A percentile compares a stretch with the other conserved stretches of the same genome.
phyloP scores from a whole-genome alignment of 2,113 vertebrate species.

The Ascaphus truei region DNA sequence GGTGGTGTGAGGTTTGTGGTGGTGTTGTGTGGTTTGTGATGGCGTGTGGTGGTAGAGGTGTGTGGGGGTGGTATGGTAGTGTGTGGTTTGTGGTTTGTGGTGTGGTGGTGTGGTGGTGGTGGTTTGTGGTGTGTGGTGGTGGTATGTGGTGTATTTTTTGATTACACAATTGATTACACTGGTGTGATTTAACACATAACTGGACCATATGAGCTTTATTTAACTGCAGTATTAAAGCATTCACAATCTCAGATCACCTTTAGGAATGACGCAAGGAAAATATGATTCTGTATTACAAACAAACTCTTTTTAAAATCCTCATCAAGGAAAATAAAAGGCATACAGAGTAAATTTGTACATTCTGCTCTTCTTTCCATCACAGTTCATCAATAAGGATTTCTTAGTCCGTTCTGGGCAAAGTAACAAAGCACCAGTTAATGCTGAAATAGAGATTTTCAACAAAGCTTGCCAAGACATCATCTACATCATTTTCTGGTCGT shows the following conservation, averaged over 20 bases:
- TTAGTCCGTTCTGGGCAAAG: conserved; percentile 51
- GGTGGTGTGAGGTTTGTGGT: too few relatives aligned
- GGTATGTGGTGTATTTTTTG: too few relatives aligned
- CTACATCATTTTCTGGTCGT: conserved; percentile 60
- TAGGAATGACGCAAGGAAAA: conserved; percentile 50
- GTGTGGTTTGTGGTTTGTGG: too few relatives aligned
- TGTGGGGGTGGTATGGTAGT: too few relatives aligned
- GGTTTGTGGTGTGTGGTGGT: too few relatives aligned
- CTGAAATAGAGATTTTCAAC: conserved; percentile 57
- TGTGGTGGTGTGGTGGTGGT: too few relatives aligned
- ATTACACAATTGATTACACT: conserved; percentile 11
- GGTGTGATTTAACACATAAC: conserved; percentile 48
- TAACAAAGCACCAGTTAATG: conserved; percentile 50
- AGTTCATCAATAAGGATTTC: conserved; percentile 43
- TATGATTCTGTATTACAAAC: conserved; percentile 54
- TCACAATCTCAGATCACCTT: conserved; percentile 56
- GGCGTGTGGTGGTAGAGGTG: too few relatives aligned
- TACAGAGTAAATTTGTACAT: conserved; percentile 36
- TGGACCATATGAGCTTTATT: conserved; percentile 61
- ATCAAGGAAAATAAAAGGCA: conserved; percentile 40
- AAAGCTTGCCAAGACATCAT: conserved; percentile 58
- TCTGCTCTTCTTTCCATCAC: conserved; percentile 36
- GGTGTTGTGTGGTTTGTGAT: too few relatives aligned
- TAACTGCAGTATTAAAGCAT: conserved; percentile 49
- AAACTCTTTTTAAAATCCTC: conserved; percentile 43